phyloP scores from a whole-genome alignment of 2,888 invertebrate species.

The Caenorhabditis sulstoni region DNA sequence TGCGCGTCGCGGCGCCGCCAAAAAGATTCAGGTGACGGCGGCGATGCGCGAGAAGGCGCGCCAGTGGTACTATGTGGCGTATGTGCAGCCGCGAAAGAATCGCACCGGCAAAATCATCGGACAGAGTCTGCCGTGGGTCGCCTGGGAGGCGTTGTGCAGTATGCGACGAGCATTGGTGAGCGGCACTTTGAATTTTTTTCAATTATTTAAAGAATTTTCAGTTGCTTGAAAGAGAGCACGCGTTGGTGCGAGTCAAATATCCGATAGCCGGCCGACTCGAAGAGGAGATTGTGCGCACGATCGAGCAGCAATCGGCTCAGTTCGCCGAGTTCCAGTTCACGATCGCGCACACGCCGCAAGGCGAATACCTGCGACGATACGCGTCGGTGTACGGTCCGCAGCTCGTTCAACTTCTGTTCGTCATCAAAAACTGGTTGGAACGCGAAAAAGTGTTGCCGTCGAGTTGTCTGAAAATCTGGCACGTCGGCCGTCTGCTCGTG shows the following conservation, averaged over 20 bases:
- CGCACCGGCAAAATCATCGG: slow-evolving; percentile 39
- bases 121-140: slow-evolving; percentile 71
- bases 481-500: slow-evolving; percentile 60
- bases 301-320: slow-evolving; percentile 8
- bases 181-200: neutral
- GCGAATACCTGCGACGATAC: slow-evolving; percentile 47
- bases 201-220: no score
- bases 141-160: slow-evolving; percentile 72
- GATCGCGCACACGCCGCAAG: neutral
- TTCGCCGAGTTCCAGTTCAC: slow-evolving; percentile 17
- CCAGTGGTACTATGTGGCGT: slow-evolving; percentile 68
- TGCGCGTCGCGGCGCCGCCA: slow-evolving; percentile 2
- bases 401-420: slow-evolving; percentile 51
- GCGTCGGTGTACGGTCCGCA: slow-evolving; percentile 54
- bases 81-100: slow-evolving; percentile 49
- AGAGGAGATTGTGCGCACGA: slow-evolving; percentile 44
- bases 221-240: slow-evolving; percentile 32
- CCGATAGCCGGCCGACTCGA: slow-evolving; percentile 46
- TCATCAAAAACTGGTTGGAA: slow-evolving; percentile 64
- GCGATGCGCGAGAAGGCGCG: slow-evolving; percentile 61
- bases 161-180: slow-evolving; percentile 54
- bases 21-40: slow-evolving; percentile 13
- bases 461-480: slow-evolving; percentile 43
- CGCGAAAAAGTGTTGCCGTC: slow-evolving; percentile 53
- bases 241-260: slow-evolving; percentile 27